These are phyloP conservation scores for Bostrychus sinensis DNA, from an alignment of 2,113 vertebrate genomes.

Conservation along the genomic window DNA sequence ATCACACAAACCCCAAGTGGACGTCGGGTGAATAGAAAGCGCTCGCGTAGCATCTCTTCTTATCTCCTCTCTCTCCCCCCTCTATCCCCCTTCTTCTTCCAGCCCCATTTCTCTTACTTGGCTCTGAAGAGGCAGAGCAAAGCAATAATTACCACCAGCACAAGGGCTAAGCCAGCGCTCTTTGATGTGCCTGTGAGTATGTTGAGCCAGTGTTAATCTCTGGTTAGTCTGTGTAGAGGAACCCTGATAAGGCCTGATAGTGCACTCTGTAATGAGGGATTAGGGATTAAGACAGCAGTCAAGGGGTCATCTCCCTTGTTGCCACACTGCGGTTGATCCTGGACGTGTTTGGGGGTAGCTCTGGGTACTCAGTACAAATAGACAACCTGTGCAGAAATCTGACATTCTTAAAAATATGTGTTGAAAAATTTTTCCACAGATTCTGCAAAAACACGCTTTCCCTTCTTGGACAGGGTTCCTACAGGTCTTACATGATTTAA, in stretches of 20 bases:
- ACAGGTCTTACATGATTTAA: too few species aligned
- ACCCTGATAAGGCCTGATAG: conserved; percentile 62
- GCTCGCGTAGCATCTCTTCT: conserved; percentile 32
- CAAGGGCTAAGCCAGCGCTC: conserved; percentile 52
- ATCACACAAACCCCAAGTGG: conserved; percentile 8
- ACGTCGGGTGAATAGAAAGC: conserved; percentile 15
- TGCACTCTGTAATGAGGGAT: conserved; percentile 71
- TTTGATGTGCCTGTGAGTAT: conserved; percentile 68
- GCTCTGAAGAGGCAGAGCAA: conserved; percentile 58
- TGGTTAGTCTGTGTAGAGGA: conserved; percentile 63
- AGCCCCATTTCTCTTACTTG: conserved; percentile 17
- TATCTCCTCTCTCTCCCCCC: neutral
- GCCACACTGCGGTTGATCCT: conserved; percentile 53
- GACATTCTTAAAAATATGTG: conserved; percentile 4
- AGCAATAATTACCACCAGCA: conserved; percentile 69
- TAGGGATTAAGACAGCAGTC: conserved; percentile 63
- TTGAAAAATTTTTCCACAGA: conserved; percentile 4
- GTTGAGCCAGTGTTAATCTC: conserved; percentile 75
- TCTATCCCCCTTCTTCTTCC: conserved; percentile 3
- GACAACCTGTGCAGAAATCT: too few species aligned
- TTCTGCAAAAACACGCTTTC: too few species aligned
- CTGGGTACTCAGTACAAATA: neutral
- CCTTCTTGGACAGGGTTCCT: too few species aligned
- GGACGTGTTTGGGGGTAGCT: conserved; percentile 23
- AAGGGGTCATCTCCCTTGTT: conserved; percentile 64